These are phyloP conservation scores for Micropoecilia bifurca DNA, from an alignment of 2,797 vertebrate genomes.

Conservation along the genomic window DNA sequence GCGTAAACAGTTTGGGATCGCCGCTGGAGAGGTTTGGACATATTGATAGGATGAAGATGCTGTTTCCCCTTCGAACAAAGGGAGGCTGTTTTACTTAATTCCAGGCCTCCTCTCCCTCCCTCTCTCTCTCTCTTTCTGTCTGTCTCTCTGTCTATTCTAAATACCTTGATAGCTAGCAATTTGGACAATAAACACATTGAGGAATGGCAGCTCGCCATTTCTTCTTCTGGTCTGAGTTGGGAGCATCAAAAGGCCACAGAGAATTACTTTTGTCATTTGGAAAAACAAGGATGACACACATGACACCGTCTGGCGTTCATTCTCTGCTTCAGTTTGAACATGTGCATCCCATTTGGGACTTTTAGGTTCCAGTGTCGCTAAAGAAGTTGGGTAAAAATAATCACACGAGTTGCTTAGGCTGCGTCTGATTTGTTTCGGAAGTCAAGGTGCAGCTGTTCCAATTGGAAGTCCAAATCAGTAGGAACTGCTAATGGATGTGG, in stretches of 20 bases:
- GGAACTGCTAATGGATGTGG: neutral
- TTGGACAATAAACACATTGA: slow-evolving; percentile 56
- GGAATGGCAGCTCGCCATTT: slow-evolving; percentile 30
- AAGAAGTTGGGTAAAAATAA: neutral
- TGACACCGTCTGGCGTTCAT: slow-evolving; percentile 5
- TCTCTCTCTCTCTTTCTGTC: too few species aligned
- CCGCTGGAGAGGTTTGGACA: slow-evolving; percentile 30
- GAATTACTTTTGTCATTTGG: slow-evolving; percentile 29
- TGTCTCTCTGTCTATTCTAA: neutral
- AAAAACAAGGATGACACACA: slow-evolving; percentile 3
- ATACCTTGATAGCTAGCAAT: slow-evolving; percentile 40
- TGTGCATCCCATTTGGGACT: slow-evolving; percentile 13
- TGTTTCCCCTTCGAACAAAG: slow-evolving; percentile 43
- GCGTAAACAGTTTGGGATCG: slow-evolving; percentile 34
- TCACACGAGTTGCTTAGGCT: neutral
- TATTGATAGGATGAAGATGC: slow-evolving; percentile 43
- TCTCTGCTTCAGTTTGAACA: neutral
- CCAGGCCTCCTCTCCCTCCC: neutral
- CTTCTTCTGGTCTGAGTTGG: slow-evolving; percentile 9
- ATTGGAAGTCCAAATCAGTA: neutral
- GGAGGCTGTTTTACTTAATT: slow-evolving; percentile 22
- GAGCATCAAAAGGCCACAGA: slow-evolving; percentile 45
- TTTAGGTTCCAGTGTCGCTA: neutral
- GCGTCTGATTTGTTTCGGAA: neutral
- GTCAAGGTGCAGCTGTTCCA: neutral